Evolutionary conservation across 2,888 invertebrate genomes (phyloP), one percentile per base, ranked within the genome.

Genomic region (Caenorhabditis sp.): DNA sequence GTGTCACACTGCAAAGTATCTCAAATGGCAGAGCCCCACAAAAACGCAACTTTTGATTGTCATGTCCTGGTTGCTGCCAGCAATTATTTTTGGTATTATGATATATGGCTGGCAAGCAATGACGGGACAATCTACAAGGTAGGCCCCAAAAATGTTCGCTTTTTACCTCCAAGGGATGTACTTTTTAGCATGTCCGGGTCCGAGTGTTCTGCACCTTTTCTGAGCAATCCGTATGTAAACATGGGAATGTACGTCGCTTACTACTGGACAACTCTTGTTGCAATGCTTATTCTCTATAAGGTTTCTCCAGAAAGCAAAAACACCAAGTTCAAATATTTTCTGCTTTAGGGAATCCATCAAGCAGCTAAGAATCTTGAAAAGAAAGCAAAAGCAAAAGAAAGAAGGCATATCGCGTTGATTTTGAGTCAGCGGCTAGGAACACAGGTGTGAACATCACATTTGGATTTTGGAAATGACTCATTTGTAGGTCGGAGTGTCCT

Each of bases 11-110:
- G 91, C 92, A 26, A 87, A 86, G 67, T 92, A 92, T 71, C 77
- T 92, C 6, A 90, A 90, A 77, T 92, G 92, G 92, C 91, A 91
- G 70, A 88, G 98, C 4, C 96, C 97, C 91, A 95, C 95, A 83
- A 95, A 96, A 88, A 97, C 88, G 5, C 85, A 85, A 81, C 62
- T 86, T 35, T 72, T 88, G 22, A 92, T 92, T 55, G 67, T 89
- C 60, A 60, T 89, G 62, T 90, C 90, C 2, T 92, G 92, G 92
- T 47, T 91, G 6, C 53, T 92, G 50, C 91, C 92, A 2, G 87
- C 88, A 44, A 64, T 88, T 55, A 86, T 92, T 32, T 92, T 92
- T 74, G 90, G 91, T 55, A 84, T 90, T 37, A 92, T 91, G 89
- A 92, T 92, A 61, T 90, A 90, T 64, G 90, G 90, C 2, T 92